A percentile compares a stretch with the other conserved stretches of the same genome.
Conservation (phyloP, 2,797 vertebrate genomes). For the Artibeus jamaicensis region DNA sequence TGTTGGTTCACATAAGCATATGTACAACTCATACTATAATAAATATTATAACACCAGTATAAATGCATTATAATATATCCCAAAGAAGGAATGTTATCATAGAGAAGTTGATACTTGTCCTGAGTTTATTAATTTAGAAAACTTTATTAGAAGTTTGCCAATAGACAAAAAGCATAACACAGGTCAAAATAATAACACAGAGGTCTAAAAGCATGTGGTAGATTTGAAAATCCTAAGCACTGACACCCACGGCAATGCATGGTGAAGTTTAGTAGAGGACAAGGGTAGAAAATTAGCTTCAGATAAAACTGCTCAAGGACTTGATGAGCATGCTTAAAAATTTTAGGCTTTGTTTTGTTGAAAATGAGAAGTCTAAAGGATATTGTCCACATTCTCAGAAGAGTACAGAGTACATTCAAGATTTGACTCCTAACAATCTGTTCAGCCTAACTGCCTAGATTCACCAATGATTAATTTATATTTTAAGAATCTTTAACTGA, state of each 20-base stretch:
- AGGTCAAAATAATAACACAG: neutral
- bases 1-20: neutral
- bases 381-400: neutral
- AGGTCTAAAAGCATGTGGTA: neutral
- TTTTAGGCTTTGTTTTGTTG: neutral
- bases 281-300: neutral
- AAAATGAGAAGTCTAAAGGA: neutral
- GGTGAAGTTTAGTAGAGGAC: neutral
- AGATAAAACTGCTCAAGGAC: neutral
- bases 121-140: neutral
- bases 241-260: neutral
- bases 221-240: neutral
- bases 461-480: neutral
- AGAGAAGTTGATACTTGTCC: neutral
- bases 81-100: neutral
- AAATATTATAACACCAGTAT: neutral
- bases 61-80: neutral
- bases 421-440: neutral
- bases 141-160: neutral
- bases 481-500: neutral
- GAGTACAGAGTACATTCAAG: rapidly evolving
- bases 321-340: neutral
- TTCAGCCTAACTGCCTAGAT: neutral
- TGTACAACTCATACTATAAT: neutral
- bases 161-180: neutral